Percentiles rank a stretch among this genome's conserved stretches.
phyloP scores from a whole-genome alignment of 2,888 invertebrate genomes.

The Timandra comae region DNA sequence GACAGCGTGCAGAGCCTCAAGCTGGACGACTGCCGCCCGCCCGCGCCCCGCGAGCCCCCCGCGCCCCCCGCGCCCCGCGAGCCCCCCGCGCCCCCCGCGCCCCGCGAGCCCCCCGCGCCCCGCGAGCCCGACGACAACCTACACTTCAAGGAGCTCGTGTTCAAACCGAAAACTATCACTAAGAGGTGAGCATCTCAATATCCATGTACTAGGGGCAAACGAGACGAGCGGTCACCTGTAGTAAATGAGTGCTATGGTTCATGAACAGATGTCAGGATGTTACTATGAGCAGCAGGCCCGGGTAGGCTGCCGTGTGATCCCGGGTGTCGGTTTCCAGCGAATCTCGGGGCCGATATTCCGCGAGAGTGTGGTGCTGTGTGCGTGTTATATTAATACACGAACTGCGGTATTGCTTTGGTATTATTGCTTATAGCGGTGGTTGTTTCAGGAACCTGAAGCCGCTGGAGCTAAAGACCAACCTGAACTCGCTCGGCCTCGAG shows the following conservation, averaged over 20 bases:
- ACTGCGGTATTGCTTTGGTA: too few species aligned
- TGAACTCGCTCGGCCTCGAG: slow-evolving; percentile 50
- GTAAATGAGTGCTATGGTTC: too few species aligned
- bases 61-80: slow-evolving; percentile 27
- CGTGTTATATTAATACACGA: too few species aligned
- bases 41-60: slow-evolving; percentile 42
- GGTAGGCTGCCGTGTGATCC: too few species aligned
- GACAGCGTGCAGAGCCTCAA: slow-evolving; percentile 77
- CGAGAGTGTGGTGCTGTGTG: too few species aligned
- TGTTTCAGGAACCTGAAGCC: slow-evolving; percentile 73
- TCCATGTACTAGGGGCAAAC: too few species aligned
- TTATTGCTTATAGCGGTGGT: too few species aligned
- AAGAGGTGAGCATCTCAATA: slow-evolving; percentile 35
- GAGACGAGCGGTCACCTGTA: too few species aligned
- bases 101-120: slow-evolving; percentile 17
- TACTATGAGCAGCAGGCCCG: too few species aligned
- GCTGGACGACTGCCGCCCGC: slow-evolving; percentile 56
- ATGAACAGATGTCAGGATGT: too few species aligned
- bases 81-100: slow-evolving; percentile 19
- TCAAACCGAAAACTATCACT: slow-evolving; percentile 54
- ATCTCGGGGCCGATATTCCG: too few species aligned
- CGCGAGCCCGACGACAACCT: slow-evolving; percentile 21
- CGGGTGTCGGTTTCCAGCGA: too few species aligned
- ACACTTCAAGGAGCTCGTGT: slow-evolving; percentile 35
- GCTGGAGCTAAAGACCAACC: slow-evolving; percentile 71